phyloP scores from a whole-genome alignment of 2,797 vertebrate species.

The Squalus acanthias region DNA sequence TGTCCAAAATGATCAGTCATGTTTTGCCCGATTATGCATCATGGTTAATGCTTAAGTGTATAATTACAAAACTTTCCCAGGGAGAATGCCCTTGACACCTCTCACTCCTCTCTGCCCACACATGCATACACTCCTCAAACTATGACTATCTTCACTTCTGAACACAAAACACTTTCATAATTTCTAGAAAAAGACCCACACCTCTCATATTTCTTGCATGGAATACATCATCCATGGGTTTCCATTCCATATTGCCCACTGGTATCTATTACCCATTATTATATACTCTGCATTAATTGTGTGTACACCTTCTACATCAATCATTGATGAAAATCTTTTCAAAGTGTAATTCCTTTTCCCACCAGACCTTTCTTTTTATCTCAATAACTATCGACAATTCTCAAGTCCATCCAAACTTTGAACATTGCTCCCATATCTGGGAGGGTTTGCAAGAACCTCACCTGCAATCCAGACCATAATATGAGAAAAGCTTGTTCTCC shows the following conservation, averaged over 20 bases:
- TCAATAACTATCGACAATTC: neutral
- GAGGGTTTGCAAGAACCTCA: neutral
- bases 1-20: slow-evolving; percentile 8
- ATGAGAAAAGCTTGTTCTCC: neutral
- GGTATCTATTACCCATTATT: neutral
- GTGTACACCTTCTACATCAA: neutral
- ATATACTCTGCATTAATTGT: neutral
- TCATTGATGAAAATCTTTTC: neutral
- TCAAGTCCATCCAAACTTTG: neutral
- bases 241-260: neutral
- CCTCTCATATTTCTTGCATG: neutral
- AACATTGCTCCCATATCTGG: neutral
- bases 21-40: neutral
- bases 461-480: neutral
- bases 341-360: neutral
- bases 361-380: neutral
- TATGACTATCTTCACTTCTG: neutral
- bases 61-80: slow-evolving; percentile 21
- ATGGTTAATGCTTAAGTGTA: slow-evolving; percentile 5
- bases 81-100: neutral
- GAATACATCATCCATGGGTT: neutral
- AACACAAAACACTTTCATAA: neutral
- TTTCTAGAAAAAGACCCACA: neutral
- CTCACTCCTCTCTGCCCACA: neutral
- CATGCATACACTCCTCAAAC: neutral